Evolutionary conservation across 2,888 invertebrate species (phyloP), one percentile per base, ranked within the genome.

Genomic region (Harmothoe impar): DNA sequence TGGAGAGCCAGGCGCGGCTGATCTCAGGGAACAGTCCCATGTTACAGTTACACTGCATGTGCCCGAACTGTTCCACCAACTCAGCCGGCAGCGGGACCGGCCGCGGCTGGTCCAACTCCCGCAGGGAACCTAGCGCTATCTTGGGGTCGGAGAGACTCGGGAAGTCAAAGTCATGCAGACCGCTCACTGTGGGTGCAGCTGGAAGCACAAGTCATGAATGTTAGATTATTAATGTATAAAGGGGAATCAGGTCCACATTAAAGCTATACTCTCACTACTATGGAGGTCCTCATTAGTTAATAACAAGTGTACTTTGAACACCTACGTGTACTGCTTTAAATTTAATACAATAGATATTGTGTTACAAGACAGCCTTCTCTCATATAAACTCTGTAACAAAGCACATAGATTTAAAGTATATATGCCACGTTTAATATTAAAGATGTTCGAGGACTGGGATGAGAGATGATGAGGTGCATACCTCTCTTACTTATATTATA

Each of bases 11-110:
- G 0, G 99, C 99, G 94, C 99, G 97, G 90, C 98, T 98, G 93
- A 99, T 99, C 96, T 98, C 99, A 91, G 99, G 98, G 96, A 99
- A 99, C 15, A 99, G 96, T 1, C 99, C 99, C 98, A 99, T 99
- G 96, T 98, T 97, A 95, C 98, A 99, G 95, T 98, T 98, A 93
- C 98, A 98, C 96, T 99, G 98, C 97, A 99, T 98, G 96, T 98
- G 98, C 93, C 98, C 97, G 96, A 99, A 98, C 96, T 99, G 98
- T 96, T 99, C 99, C 96, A 98, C 97, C 91, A 99, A 97, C 96
- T 99, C 99, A 15, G 98, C 97, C 35, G 99, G 99, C 90, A 99
- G 96, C 20, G 99, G 98, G 92, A 98, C 97, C 52, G 89, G 91
- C 81, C 91, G 98, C 35, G 98, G 96, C 92, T 97, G 97, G 94